Evolutionary conservation across 1,140 invertebrate species (phyloP), one percentile per base, ranked within the genome.

Genomic region (Orius laevigatus): DNA sequence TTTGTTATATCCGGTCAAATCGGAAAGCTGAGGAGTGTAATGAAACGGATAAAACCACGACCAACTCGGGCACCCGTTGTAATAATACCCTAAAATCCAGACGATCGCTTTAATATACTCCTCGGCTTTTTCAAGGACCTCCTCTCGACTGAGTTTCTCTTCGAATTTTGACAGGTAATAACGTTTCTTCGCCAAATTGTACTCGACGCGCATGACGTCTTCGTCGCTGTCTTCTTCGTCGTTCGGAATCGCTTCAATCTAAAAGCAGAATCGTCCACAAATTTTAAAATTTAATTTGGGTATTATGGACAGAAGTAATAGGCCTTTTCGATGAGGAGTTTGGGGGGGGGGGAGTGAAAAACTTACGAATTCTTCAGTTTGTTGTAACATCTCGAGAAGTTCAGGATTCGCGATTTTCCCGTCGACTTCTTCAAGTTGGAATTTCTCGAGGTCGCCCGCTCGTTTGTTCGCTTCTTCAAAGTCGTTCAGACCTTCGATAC

Each of bases 1-100:
- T 56, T 81, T 63, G 44, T 74, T 70, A 57, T 96, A 92, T 50
- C 80, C 75, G 54, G 76, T 81, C 19, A 98, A 76, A 63, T 98
- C 94, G 5, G 90, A 94, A 40, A 96, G 85, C 59, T 84, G 96
- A 0, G 93, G 93, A 0, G 92, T 84, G 66, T 97, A 98, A 63
- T 98, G 92, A 59, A 88, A 84, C 0, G 90, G 91, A 65, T 94
- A 98, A 64, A 76, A 97, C 93, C 93, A 98, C 15, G 87, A 88
- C 94, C 94, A 98, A 1, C 88, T 94, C 31, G 81, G 82, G 41
- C 91, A 89, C 18, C 94, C 93, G 56, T 92, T 79, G 64, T 94
- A 98, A 63, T 98, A 98, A 65, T 98, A 98, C 60, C 84, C 73
- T 3, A 98, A 67, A 60, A 92, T 92, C 94, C 94, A 98, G 58